A percentile compares a stretch with the other conserved stretches of the same genome.
Conservation (phyloP, 2,113 vertebrate species). For the Phylloscopus trochiloides region DNA sequence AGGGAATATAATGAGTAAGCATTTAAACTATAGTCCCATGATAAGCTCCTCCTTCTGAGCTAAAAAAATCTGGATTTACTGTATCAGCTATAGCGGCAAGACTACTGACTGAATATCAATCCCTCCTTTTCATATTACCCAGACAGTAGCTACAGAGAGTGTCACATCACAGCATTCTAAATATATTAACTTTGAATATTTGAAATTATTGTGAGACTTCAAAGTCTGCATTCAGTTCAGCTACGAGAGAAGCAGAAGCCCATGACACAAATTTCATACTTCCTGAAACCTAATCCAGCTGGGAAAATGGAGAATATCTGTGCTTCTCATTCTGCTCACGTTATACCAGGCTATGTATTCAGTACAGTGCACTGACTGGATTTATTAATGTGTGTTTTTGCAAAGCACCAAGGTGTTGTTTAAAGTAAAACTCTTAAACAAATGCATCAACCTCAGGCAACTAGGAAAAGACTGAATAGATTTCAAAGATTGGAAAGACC, state of each 20-base stretch:
- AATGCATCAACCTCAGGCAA: neutral
- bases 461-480: neutral
- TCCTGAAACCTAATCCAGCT: neutral
- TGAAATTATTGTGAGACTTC: neutral
- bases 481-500: neutral
- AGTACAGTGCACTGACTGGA: neutral
- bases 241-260: neutral
- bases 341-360: neutral
- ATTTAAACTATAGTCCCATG: neutral
- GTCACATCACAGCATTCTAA: neutral
- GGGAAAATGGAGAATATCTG: neutral
- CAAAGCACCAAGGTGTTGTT: neutral
- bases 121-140: neutral
- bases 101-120: neutral
- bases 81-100: neutral
- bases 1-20: neutral
- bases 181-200: neutral
- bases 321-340: neutral
- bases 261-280: neutral
- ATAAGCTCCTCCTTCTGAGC: neutral
- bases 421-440: neutral
- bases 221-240: neutral
- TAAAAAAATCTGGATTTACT: neutral
- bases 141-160: neutral
- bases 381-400: neutral